Evolutionary conservation across 2,797 vertebrate species (phyloP).

Genomic region (Eptatretus atami): DNA sequence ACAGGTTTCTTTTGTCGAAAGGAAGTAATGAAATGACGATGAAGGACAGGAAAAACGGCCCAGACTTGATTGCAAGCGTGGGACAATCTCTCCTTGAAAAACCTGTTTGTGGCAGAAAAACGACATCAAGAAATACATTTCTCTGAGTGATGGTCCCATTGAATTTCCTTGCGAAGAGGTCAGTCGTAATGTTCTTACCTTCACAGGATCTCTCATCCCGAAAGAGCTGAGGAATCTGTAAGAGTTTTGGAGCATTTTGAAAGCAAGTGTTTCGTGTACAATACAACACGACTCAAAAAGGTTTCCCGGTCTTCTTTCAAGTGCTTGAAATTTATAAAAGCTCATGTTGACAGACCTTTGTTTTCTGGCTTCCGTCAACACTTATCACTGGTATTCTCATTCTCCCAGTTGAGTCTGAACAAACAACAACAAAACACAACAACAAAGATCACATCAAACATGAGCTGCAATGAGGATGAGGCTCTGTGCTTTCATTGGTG

Average conservation of each 20-base stretch:
- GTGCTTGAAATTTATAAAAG: too few relatives aligned
- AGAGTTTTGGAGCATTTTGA: constrained; percentile 28
- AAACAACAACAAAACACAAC: too few relatives aligned
- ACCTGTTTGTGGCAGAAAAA: constrained; percentile 15
- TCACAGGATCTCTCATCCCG: constrained; percentile 48
- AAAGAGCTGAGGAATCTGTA: constrained; percentile 47
- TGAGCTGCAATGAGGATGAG: too few relatives aligned
- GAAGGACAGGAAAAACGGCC: constrained; percentile 27
- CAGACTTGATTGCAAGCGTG: constrained; percentile 21
- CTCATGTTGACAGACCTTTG: too few relatives aligned
- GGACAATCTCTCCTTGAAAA: constrained; percentile 31
- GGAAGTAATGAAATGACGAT: constrained; percentile 63
- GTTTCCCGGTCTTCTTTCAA: constrained; percentile 26
- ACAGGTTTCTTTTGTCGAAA: constrained; percentile 38
- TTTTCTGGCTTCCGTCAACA: too few relatives aligned
- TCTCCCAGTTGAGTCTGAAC: too few relatives aligned
- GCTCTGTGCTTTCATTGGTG: too few relatives aligned
- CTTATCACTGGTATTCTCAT: too few relatives aligned
- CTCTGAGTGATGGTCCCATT: too few relatives aligned
- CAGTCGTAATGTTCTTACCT: constrained; percentile 19
- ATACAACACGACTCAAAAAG: constrained; percentile 49
- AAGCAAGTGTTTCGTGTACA: constrained; percentile 22
- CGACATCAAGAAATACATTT: background rate
- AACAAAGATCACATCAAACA: too few relatives aligned
- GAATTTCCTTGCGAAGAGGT: too few relatives aligned